Evolutionary conservation across 64 coral and sea anemone species (phyloP).

Genomic region (Hydrozoanthus tunicans): DNA sequence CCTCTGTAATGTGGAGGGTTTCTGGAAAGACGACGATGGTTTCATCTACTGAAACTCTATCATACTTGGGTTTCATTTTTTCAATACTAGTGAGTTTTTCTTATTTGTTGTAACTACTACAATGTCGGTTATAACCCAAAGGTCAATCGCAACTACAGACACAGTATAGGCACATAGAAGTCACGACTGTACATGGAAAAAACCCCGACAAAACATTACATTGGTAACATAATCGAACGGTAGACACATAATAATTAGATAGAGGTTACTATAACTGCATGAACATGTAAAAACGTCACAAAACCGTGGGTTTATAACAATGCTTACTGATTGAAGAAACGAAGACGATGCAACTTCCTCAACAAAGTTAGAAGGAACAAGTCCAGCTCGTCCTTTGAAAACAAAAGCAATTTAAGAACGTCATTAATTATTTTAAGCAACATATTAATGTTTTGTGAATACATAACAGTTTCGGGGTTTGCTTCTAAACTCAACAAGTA

Average conservation of each 20-base stretch:
- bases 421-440: neutral
- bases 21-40: too few relatives aligned
- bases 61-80: too few relatives aligned
- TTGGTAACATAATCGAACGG: neutral
- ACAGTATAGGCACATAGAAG: too few relatives aligned
- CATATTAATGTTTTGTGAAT: neutral
- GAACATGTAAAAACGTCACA: neutral
- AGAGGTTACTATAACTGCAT: neutral
- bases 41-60: too few relatives aligned
- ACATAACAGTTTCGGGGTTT: neutral
- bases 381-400: constrained; percentile 67
- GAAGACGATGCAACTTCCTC: constrained; percentile 71
- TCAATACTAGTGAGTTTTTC: too few relatives aligned
- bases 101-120: too few relatives aligned
- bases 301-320: neutral
- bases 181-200: too few relatives aligned
- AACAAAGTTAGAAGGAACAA: constrained; percentile 78
- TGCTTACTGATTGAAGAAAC: constrained; percentile 75
- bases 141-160: too few relatives aligned
- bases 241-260: neutral
- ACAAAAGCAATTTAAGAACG: neutral
- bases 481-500: neutral
- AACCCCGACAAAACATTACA: too few relatives aligned
- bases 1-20: too few relatives aligned
- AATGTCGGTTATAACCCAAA: too few relatives aligned